Evolutionary conservation across 2,113 vertebrate species (phyloP).

Genomic region (Chitala chitala): DNA sequence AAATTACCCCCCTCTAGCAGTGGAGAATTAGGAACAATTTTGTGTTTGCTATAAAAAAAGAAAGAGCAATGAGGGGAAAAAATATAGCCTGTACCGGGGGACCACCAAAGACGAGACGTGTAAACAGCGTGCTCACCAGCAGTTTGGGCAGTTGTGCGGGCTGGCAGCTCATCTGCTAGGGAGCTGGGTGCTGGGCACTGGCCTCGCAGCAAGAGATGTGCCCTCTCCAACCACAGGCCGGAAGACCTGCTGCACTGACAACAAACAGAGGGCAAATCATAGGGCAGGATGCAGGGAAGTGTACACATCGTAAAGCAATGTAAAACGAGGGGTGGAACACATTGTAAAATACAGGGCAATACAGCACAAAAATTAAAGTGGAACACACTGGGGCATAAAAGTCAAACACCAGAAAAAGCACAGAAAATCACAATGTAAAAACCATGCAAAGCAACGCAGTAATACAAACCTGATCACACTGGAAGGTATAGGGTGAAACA

Average conservation of each 20-base stretch:
- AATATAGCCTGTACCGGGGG: slow-evolving; percentile 71
- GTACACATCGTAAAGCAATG: background rate
- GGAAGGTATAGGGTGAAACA: background rate
- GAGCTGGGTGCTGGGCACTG: background rate
- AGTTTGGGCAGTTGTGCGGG: slow-evolving; percentile 67
- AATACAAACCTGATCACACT: too few species aligned
- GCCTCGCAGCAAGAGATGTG: background rate
- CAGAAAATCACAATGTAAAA: too few species aligned
- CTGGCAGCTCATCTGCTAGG: background rate
- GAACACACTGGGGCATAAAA: too few species aligned
- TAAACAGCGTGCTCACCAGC: slow-evolving; percentile 49
- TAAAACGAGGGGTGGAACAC: background rate
- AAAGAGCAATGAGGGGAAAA: slow-evolving; percentile 62
- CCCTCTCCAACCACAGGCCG: background rate
- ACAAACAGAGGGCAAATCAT: slow-evolving; percentile 4
- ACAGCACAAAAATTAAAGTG: too few species aligned
- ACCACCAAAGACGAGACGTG: slow-evolving; percentile 66
- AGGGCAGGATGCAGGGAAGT: background rate
- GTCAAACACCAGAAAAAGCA: too few species aligned
- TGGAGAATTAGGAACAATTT: slow-evolving; percentile 79
- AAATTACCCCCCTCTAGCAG: slow-evolving; percentile 78
- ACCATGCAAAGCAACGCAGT: background rate
- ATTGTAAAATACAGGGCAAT: too few species aligned
- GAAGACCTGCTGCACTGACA: background rate
- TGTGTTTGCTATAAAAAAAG: slow-evolving; percentile 73